phyloP scores from a whole-genome alignment of 2,113 vertebrate species.

The Neolamprologus modestus region DNA sequence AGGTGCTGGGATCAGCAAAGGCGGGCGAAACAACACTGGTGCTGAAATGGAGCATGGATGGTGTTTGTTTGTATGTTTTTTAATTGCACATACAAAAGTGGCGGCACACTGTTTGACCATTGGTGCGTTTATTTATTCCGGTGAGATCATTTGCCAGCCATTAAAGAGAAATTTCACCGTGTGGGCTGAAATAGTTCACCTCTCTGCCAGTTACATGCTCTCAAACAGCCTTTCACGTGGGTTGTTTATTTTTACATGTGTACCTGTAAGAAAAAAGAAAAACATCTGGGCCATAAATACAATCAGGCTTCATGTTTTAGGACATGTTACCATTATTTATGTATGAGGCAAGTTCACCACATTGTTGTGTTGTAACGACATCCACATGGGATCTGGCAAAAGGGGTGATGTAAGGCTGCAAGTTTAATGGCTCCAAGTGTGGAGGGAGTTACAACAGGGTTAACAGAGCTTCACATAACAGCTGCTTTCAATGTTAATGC shows the following conservation, averaged over 20 bases:
- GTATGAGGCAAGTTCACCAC: background rate
- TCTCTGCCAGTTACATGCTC: background rate
- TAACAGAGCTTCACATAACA: background rate
- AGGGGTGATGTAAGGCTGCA: conserved; percentile 10
- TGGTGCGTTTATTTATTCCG: background rate
- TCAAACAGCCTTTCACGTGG: background rate
- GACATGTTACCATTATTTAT: background rate
- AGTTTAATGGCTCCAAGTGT: background rate
- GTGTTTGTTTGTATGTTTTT: background rate
- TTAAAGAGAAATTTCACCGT: background rate
- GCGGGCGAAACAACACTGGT: background rate
- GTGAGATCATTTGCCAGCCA: background rate
- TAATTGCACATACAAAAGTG: background rate
- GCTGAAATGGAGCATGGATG: background rate
- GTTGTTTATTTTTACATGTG: background rate
- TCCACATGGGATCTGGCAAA: background rate
- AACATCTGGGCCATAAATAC: background rate
- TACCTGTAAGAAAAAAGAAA: background rate
- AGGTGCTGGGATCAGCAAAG: background rate
- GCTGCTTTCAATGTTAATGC: background rate
- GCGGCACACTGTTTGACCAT: background rate
- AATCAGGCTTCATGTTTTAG: background rate
- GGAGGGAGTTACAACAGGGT: background rate
- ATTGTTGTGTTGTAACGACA: background rate
- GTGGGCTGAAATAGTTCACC: background rate